Percentiles rank a stretch among this genome's conserved stretches.
Conservation (phyloP, 2,113 vertebrate species). For the Epinephelus fuscoguttatus region DNA sequence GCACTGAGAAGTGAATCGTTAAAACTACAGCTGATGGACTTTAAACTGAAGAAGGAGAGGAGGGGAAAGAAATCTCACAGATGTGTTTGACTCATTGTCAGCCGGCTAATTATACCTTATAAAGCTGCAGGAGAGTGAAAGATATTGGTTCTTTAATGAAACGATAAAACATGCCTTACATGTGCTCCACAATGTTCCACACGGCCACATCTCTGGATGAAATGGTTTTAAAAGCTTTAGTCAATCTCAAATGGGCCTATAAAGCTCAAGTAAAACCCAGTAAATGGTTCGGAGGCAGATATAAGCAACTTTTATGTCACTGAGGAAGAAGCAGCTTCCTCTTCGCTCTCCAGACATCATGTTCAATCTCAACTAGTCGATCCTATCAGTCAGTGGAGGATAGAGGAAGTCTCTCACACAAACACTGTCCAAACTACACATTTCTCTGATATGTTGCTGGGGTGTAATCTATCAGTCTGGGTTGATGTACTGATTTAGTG, state of each 20-base stretch:
- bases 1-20: conserved; percentile 50
- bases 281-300: not conserved
- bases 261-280: conserved; percentile 5
- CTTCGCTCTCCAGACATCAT: not conserved
- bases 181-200: not conserved
- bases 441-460: not conserved
- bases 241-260: conserved; percentile 10
- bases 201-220: not conserved
- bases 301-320: not conserved
- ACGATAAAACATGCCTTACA: conserved; percentile 26
- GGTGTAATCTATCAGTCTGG: too few species aligned
- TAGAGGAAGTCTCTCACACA: too few species aligned
- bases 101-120: conserved; percentile 17
- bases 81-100: conserved; percentile 35
- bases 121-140: conserved; percentile 31
- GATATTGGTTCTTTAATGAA: conserved; percentile 31
- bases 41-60: not conserved
- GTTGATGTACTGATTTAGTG: too few species aligned
- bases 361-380: not conserved
- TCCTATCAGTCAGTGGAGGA: not conserved
- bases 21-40: conserved; percentile 52
- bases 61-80: conserved; percentile 1
- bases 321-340: not conserved
- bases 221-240: conserved; percentile 35
- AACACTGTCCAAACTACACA: not conserved